These are phyloP conservation scores for Eupithecia abbreviata DNA, from an alignment of 2,888 invertebrate genomes.

Conservation along the genomic window DNA sequence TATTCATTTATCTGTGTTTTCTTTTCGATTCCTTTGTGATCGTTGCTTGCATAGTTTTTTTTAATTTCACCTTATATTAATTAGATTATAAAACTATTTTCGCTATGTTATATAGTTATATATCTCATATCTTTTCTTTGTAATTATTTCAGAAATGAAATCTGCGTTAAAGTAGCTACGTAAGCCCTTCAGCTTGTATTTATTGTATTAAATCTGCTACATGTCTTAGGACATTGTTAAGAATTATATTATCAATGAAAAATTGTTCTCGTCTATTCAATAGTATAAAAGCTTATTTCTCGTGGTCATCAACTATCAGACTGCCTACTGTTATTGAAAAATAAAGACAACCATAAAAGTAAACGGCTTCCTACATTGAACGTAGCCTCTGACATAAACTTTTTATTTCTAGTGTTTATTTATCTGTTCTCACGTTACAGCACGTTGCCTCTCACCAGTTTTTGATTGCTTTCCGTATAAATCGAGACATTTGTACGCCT, in stretches of 20 bases:
- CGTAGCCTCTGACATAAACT: background rate
- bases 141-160: background rate
- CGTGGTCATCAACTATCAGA: background rate
- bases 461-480: slow-evolving; percentile 41
- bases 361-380: background rate
- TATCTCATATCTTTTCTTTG: background rate
- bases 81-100: background rate
- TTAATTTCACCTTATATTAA: background rate
- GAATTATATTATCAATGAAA: background rate
- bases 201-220: background rate
- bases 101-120: background rate
- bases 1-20: slow-evolving; percentile 51
- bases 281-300: background rate
- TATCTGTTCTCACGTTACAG: slow-evolving; percentile 22
- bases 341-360: background rate
- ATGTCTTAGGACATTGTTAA: background rate
- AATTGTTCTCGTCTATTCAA: background rate
- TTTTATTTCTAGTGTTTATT: slow-evolving; percentile 2
- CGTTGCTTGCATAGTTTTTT: slow-evolving; percentile 38
- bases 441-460: slow-evolving; percentile 18
- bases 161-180: background rate
- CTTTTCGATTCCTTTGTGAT: slow-evolving; percentile 44
- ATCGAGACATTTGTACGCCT: slow-evolving; percentile 41
- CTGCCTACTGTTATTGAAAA: background rate
- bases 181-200: background rate